A percentile compares a stretch with the other conserved stretches of the same genome.
phyloP scores from a whole-genome alignment of 2,113 vertebrate genomes.

The Strix uralensis region DNA sequence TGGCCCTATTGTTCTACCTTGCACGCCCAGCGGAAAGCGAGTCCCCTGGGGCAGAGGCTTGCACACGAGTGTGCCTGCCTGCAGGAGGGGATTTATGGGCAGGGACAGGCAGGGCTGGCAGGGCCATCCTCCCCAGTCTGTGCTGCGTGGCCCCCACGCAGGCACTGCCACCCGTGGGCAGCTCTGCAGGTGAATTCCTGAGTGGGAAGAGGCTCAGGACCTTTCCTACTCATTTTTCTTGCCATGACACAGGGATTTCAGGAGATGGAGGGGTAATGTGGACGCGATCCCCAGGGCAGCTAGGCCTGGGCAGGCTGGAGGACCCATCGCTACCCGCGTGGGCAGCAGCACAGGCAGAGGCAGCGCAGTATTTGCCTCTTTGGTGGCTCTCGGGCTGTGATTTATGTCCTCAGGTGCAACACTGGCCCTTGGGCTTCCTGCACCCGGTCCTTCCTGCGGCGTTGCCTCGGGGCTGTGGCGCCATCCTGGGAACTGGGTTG shows the following conservation, averaged over 20 bases:
- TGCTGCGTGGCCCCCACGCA: neutral
- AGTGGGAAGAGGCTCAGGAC: neutral
- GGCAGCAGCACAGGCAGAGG: neutral
- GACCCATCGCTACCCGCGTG: rapidly evolving
- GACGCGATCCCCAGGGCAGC: neutral
- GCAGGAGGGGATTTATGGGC: neutral
- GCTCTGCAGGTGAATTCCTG: neutral
- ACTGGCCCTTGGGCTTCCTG: neutral
- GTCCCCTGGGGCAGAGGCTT: neutral
- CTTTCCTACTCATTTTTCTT: neutral
- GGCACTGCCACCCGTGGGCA: neutral
- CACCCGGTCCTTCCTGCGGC: rapidly evolving
- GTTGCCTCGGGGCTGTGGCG: rapidly evolving
- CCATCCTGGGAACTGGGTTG: neutral
- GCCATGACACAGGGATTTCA: rapidly evolving
- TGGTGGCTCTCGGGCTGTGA: neutral
- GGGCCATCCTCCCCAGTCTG: rapidly evolving
- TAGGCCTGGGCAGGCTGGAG: neutral
- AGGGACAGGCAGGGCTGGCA: neutral
- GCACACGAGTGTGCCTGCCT: neutral
- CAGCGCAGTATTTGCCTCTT: neutral
- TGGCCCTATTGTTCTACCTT: constrained; percentile 58
- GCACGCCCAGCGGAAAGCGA: neutral
- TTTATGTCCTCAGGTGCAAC: neutral
- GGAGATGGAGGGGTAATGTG: neutral